phyloP scores from a whole-genome alignment of 2,113 vertebrate genomes.

The Caloenas nicobarica region DNA sequence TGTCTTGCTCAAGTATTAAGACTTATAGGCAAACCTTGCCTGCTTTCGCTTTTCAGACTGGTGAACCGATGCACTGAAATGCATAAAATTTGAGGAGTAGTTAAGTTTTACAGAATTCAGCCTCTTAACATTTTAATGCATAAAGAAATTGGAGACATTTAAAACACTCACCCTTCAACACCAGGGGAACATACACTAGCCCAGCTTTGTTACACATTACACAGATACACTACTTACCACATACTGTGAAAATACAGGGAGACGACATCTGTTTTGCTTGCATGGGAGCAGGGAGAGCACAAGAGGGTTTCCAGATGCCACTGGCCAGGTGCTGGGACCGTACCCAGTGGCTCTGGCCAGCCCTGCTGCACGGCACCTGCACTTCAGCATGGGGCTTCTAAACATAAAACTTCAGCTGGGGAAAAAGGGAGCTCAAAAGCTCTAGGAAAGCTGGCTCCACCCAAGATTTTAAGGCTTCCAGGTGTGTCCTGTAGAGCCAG shows the following conservation, averaged over 20 bases:
- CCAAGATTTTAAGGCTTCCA: background rate
- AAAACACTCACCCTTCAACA: background rate
- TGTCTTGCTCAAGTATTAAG: background rate
- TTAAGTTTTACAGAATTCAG: background rate
- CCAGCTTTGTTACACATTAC: background rate
- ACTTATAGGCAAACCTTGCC: background rate
- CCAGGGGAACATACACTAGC: rapidly evolving
- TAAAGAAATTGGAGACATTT: background rate
- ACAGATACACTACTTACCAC: background rate
- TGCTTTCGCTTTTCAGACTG: background rate
- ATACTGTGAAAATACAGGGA: rapidly evolving
- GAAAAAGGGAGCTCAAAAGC: background rate
- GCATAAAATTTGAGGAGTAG: background rate
- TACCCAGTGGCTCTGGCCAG: rapidly evolving
- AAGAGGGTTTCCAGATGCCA: background rate
- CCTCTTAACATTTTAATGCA: background rate
- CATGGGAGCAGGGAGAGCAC: rapidly evolving
- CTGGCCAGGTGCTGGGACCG: rapidly evolving
- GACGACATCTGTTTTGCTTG: background rate
- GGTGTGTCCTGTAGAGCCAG: background rate
- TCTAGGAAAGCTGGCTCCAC: rapidly evolving
- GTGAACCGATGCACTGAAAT: background rate
- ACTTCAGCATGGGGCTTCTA: rapidly evolving
- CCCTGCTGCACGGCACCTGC: too few relatives aligned
- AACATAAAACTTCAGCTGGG: rapidly evolving